Conservation (phyloP, 1,140 invertebrate genomes). For the Drosophila mojavensis region DNA sequence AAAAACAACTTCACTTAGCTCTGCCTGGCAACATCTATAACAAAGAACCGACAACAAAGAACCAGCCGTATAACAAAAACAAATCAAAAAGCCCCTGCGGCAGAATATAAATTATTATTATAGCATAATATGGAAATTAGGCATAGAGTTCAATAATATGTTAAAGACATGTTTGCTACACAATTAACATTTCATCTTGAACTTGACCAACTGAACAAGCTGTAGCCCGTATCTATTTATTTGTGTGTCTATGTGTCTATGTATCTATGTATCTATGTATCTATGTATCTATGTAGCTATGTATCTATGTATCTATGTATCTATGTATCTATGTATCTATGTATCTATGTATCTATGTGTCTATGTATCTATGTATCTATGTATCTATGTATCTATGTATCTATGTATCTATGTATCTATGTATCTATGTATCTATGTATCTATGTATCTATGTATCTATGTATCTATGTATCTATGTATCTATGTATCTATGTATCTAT, state of each 20-base stretch:
- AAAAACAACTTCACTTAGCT: conserved; percentile 54
- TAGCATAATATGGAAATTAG: conserved; percentile 22
- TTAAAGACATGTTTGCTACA: conserved; percentile 50
- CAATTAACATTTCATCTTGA: conserved; percentile 30
- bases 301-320: too few relatives aligned
- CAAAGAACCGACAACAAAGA: conserved; percentile 57
- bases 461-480: neutral
- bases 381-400: too few relatives aligned
- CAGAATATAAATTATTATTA: neutral
- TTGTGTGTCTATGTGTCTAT: neutral
- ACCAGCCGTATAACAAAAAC: conserved; percentile 44
- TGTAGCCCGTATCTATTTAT: neutral
- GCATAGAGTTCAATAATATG: conserved; percentile 3
- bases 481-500: neutral
- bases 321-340: too few relatives aligned
- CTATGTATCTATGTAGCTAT: too few relatives aligned
- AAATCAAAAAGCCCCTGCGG: conserved; percentile 5
- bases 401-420: too few relatives aligned
- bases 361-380: too few relatives aligned
- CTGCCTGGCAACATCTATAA: conserved; percentile 9
- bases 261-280: too few relatives aligned
- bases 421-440: too few relatives aligned
- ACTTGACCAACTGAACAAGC: conserved; percentile 36
- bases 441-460: too few relatives aligned
- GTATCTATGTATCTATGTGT: too few relatives aligned